Evolutionary conservation across 2,797 vertebrate species (phyloP).

Genomic region (Lagodon rhomboides): DNA sequence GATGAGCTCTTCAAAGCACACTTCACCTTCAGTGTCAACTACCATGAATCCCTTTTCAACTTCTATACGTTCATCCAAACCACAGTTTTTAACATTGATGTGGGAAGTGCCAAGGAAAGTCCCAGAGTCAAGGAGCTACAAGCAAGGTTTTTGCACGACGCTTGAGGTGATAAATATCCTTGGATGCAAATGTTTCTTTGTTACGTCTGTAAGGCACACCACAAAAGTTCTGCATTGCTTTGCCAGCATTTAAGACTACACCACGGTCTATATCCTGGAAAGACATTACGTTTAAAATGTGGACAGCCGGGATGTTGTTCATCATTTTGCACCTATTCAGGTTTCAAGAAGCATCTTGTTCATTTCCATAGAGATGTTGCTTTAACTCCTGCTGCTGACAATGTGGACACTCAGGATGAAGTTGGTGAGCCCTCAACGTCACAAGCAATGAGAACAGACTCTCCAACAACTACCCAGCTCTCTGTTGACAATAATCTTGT

Average conservation of each 20-base stretch:
- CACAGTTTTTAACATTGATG: conserved; percentile 5
- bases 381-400: conserved; percentile 13
- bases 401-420: conserved; percentile 21
- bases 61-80: conserved; percentile 19
- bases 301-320: conserved; percentile 38
- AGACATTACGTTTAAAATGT: conserved; percentile 51
- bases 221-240: conserved; percentile 45
- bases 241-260: conserved; percentile 39
- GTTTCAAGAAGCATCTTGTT: conserved; percentile 47
- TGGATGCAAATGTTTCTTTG: conserved; percentile 31
- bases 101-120: conserved; percentile 18
- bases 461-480: conserved; percentile 4
- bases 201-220: conserved; percentile 37
- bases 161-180: conserved; percentile 5
- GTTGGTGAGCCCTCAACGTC: conserved; percentile 27
- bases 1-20: conserved; percentile 17
- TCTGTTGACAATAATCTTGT: conserved; percentile 11
- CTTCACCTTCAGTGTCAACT: conserved; percentile 1
- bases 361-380: conserved; percentile 23
- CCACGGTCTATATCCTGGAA: conserved; percentile 44
- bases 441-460: conserved; percentile 11
- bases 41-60: conserved; percentile 4
- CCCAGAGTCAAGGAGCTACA: conserved; percentile 16
- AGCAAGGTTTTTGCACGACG: conserved; percentile 6
- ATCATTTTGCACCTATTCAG: conserved; percentile 43